Evolutionary conservation across 2,797 vertebrate species (phyloP), one percentile per base, ranked within the genome.

Genomic region (Rhinatrema bivittatum): DNA sequence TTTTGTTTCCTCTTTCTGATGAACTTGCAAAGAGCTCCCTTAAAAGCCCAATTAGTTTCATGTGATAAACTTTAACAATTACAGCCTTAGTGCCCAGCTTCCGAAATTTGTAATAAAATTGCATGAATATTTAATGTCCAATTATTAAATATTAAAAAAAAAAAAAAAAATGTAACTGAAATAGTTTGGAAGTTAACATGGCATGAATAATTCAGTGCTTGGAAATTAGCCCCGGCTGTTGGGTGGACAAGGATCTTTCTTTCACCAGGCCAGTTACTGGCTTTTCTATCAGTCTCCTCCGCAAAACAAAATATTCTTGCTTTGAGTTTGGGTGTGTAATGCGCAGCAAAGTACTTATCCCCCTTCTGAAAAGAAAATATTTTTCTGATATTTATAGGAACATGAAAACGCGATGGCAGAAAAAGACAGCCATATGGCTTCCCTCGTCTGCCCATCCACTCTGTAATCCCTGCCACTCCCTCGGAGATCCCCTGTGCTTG

Each of bases 121-220:
- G 25, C 56, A 76, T 87, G 13, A 72, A 82, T 86, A 64, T 76
- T 82, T 81, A 61, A 84, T 82, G 32, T 7, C 29, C 53, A 69
- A 78, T 76, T 78, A 76, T 79, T 80, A 81, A 84, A 81, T 78
- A 80, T 77, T 79, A 68, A 66, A 76, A 73, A 71, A 72, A 68
- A 66, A 79, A 68, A 66, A 76, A 73, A 71, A 72, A 68, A 66
- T 64, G 76, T 81, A 81, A 59, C 68, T 36, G 65, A 70, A 65
- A 61, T 70, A 66, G 58, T 72, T 78, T 67, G 54, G 45, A 72
- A 76, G 64, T 67, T 68, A 63, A 57, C 42, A 22, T 7, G 25
- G 44, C 45, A 30, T 84, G 53, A 84, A 79, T 82, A 74, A 80
- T 82, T 76, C 55, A 79, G 34, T 14, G 29, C 29, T 7, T 8